A percentile compares a stretch with the other conserved stretches of the same genome.
Evolutionary conservation across 2,797 vertebrate genomes (phyloP).

Genomic region (Choloepus didactylus): DNA sequence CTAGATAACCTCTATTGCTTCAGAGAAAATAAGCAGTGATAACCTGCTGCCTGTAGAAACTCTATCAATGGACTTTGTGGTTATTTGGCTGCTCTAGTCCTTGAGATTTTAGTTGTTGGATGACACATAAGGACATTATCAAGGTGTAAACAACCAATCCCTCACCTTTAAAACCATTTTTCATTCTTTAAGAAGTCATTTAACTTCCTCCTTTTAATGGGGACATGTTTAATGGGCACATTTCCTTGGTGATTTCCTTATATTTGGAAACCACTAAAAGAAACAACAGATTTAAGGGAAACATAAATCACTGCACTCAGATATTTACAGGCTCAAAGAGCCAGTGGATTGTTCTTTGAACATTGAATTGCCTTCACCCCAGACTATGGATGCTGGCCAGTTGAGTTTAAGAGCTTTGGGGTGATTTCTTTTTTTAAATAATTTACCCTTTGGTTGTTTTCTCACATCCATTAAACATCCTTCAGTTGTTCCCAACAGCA

Average conservation of each 20-base stretch:
- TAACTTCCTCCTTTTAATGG: neutral
- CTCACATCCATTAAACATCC: too few relatives aligned
- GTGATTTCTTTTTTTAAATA: neutral
- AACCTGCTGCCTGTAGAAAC: neutral
- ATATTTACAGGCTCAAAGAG: neutral
- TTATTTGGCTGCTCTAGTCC: neutral
- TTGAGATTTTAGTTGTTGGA: neutral
- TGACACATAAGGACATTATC: neutral
- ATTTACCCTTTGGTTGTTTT: accelerated
- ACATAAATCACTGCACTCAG: neutral
- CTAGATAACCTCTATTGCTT: accelerated
- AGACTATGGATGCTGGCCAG: neutral
- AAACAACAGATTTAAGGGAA: neutral
- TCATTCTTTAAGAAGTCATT: neutral
- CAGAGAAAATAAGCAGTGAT: neutral
- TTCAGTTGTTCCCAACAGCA: neutral
- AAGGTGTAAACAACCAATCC: neutral
- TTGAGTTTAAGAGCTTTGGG: neutral
- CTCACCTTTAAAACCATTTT: neutral
- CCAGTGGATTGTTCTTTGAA: too few relatives aligned
- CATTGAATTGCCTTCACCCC: neutral
- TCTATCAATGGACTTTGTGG: accelerated
- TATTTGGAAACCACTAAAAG: neutral
- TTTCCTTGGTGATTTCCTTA: too few relatives aligned
- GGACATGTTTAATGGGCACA: neutral